Conservation (phyloP, 2,113 vertebrate genomes). For the Prinia subflava region DNA sequence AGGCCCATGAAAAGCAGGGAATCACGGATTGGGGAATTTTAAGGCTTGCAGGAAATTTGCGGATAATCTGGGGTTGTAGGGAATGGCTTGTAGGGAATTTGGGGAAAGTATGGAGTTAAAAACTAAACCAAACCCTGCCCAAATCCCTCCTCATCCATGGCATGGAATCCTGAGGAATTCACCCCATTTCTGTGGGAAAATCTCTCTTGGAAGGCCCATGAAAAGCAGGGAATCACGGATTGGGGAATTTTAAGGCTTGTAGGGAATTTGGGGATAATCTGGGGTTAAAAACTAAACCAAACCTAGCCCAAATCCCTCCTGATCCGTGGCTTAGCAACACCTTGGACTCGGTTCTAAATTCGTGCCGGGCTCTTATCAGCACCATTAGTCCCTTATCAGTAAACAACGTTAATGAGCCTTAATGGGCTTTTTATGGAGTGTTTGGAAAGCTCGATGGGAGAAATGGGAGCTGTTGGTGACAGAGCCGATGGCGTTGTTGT, state of each 20-base stretch:
- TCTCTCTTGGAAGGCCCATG: rapidly evolving
- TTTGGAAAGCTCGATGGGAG: neutral
- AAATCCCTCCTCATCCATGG: neutral
- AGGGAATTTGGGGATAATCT: neutral
- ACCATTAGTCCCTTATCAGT: neutral
- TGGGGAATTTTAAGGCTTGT: neutral
- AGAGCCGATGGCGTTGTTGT: neutral
- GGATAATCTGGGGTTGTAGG: neutral
- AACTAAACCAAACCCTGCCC: neutral
- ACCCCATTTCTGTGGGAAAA: neutral
- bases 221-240: rapidly evolving
- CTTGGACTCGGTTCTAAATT: neutral
- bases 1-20: rapidly evolving
- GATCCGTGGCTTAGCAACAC: slow-evolving; percentile 7
- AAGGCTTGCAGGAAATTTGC: too few species aligned
- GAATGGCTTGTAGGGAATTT: neutral
- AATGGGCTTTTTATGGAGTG: neutral
- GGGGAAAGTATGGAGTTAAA: neutral
- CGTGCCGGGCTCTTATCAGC: neutral
- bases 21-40: too few species aligned
- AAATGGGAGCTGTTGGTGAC: neutral
- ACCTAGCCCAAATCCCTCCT: neutral
- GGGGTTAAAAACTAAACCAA: neutral
- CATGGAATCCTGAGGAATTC: neutral
- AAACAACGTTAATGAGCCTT: neutral